phyloP scores from a whole-genome alignment of 2,113 vertebrate genomes.

The Pogonocichla stellata region DNA sequence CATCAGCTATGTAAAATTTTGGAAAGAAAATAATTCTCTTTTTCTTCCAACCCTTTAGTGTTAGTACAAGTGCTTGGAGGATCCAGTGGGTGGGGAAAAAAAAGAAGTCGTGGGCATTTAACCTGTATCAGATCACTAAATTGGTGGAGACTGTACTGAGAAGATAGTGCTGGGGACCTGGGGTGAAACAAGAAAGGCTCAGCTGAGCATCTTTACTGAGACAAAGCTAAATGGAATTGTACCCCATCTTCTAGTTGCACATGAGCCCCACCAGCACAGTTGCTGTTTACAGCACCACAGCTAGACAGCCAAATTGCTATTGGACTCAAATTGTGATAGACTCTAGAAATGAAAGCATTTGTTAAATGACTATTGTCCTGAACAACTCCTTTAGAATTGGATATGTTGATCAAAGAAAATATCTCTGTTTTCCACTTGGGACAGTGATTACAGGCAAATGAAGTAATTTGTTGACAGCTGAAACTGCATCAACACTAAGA shows the following conservation, averaged over 20 bases:
- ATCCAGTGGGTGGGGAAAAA: fast-evolving
- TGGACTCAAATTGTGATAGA: background rate
- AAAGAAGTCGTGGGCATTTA: fast-evolving
- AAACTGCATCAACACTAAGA: background rate
- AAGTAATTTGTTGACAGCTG: background rate
- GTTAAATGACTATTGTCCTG: conserved; percentile 3
- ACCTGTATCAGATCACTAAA: background rate
- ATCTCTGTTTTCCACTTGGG: background rate
- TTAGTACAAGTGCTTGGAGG: background rate
- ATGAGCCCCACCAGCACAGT: background rate
- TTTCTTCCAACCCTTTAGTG: background rate
- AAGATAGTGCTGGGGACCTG: background rate
- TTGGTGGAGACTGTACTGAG: background rate
- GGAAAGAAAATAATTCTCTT: background rate
- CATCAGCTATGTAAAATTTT: background rate
- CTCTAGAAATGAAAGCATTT: conserved; percentile 18
- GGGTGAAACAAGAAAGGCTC: background rate
- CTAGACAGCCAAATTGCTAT: conserved; percentile 7
- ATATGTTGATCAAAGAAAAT: background rate
- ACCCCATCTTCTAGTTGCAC: background rate
- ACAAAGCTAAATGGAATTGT: background rate
- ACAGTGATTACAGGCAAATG: background rate
- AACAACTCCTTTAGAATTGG: conserved; percentile 2
- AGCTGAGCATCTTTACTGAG: background rate
- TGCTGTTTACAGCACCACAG: background rate